Percentiles rank a stretch among this genome's conserved stretches.
These are phyloP conservation scores for Andrena minutula DNA, from an alignment of 2,888 invertebrate genomes.

Conservation along the genomic window DNA sequence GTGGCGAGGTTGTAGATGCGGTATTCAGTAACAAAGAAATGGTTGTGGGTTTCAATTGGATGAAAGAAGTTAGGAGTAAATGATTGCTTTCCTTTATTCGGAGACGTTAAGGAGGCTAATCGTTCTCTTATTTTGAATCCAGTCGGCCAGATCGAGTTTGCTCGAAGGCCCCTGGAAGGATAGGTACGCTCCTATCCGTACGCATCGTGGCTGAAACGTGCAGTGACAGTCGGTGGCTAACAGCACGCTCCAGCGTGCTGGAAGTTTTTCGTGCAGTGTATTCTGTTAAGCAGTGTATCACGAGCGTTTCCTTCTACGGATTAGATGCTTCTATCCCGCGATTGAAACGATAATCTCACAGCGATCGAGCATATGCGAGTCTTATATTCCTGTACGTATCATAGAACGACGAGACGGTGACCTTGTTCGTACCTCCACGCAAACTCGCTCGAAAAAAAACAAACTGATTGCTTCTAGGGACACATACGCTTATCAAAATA, in stretches of 20 bases:
- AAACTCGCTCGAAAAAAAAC: constrained; percentile 20
- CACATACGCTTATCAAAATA: neutral
- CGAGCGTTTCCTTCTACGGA: neutral
- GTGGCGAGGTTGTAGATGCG: neutral
- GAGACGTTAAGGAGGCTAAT: neutral
- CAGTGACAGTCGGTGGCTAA: constrained; percentile 54
- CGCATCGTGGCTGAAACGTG: constrained; percentile 40
- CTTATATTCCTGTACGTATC: neutral
- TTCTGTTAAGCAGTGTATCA: constrained; percentile 2
- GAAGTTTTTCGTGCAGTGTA: constrained; percentile 17
- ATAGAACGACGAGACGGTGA: neutral
- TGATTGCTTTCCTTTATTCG: neutral
- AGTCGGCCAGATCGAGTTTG: neutral
- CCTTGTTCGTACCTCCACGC: neutral
- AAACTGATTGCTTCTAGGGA: constrained; percentile 10
- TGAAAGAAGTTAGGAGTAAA: neutral
- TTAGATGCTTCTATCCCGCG: neutral
- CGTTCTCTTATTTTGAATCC: neutral
- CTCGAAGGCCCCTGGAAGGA: neutral
- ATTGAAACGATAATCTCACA: neutral
- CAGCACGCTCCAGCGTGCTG: constrained; percentile 53
- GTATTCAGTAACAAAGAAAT: neutral
- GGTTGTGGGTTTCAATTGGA: neutral
- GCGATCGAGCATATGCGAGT: neutral
- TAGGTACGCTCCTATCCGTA: constrained; percentile 42